These are phyloP conservation scores for Syritta pipiens DNA, from an alignment of 2,888 invertebrate species.

Conservation along the genomic window DNA sequence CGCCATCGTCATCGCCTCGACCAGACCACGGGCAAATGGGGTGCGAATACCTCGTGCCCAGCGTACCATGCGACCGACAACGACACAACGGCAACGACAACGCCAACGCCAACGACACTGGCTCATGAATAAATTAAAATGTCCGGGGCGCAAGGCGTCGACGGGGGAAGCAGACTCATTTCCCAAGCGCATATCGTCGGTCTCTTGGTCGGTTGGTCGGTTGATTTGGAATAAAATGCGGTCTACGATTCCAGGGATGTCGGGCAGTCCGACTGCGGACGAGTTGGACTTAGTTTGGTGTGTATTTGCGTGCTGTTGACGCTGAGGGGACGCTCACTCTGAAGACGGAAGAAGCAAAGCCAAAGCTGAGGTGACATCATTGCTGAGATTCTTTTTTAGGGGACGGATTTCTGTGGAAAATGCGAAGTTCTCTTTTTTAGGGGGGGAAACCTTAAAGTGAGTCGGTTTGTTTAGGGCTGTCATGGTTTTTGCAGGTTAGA, in stretches of 20 bases:
- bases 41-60: constrained; percentile 47
- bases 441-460: too few species aligned
- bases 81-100: not conserved
- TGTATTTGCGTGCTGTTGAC: not conserved
- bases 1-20: too few species aligned
- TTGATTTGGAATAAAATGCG: constrained; percentile 7
- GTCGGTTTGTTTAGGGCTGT: too few species aligned
- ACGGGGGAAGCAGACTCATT: not conserved
- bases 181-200: constrained; percentile 5
- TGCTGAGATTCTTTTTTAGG: not conserved
- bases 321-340: not conserved
- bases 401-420: not conserved
- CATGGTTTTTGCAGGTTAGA: too few species aligned
- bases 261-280: not conserved
- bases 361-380: constrained; percentile 18
- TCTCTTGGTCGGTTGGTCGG: too few species aligned
- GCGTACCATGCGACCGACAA: constrained; percentile 37
- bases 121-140: constrained; percentile 50
- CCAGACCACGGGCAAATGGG: constrained; percentile 25
- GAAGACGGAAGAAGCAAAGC: not conserved
- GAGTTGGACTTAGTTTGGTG: constrained; percentile 1
- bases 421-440: too few species aligned
- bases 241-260: constrained; percentile 12
- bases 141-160: not conserved
- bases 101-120: constrained; percentile 9